Percentiles rank a stretch among this genome's conserved stretches.
phyloP scores from a whole-genome alignment of 2,113 vertebrate genomes.

The Nycticorax nycticorax region DNA sequence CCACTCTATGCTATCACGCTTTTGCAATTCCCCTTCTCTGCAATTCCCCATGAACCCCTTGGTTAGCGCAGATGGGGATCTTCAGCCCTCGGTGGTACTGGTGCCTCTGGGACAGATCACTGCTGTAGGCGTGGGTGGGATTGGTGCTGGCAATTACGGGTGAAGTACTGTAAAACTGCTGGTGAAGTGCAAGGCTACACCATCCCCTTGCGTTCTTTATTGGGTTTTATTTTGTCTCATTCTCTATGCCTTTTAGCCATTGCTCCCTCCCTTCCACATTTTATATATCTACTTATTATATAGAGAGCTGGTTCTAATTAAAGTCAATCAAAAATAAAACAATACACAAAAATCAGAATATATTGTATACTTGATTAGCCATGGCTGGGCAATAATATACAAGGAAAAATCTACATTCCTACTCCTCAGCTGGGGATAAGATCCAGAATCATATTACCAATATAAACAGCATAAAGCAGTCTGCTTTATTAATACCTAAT shows the following conservation, averaged over 20 bases:
- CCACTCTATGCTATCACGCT: rapidly evolving
- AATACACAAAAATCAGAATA: constrained; percentile 25
- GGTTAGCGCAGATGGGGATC: not conserved
- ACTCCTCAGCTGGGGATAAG: constrained; percentile 54
- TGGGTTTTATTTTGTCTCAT: not conserved
- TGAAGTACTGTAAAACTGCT: not conserved
- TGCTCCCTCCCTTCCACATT: not conserved
- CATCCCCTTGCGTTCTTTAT: not conserved
- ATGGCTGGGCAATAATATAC: constrained; percentile 48
- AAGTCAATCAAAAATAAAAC: constrained; percentile 48
- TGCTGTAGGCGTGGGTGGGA: not conserved
- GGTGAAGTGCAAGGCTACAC: not conserved
- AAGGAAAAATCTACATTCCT: constrained; percentile 46
- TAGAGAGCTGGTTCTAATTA: constrained; percentile 39
- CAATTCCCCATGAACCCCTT: not conserved
- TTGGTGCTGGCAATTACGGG: not conserved
- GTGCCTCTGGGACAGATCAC: not conserved
- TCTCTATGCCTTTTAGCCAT: not conserved
- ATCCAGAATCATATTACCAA: constrained; percentile 62
- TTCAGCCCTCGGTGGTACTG: not conserved
- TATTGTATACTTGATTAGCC: constrained; percentile 9
- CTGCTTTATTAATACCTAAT: constrained; percentile 71
- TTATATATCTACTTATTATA: constrained; percentile 16
- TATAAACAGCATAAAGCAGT: constrained; percentile 61
- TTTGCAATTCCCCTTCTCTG: not conserved